Percentiles rank a stretch among this genome's conserved stretches.
phyloP scores from a whole-genome alignment of 2,113 vertebrate species.

The Brachyistius frenatus region DNA sequence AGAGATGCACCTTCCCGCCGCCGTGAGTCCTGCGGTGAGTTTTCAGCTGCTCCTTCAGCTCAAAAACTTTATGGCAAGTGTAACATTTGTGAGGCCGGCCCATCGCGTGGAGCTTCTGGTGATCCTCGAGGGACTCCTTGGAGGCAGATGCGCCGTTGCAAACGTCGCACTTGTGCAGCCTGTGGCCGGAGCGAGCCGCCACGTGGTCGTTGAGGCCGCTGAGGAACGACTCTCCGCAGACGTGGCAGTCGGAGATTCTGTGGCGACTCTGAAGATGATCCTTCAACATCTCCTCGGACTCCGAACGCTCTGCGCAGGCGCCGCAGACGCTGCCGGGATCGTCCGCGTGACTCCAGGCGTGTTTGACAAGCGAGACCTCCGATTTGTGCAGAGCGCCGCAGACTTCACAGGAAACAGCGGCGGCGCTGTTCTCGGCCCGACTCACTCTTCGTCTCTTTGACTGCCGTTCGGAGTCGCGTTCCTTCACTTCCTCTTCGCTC shows the following conservation, averaged over 20 bases:
- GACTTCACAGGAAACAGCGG: conserved; percentile 19
- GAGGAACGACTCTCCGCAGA: conserved; percentile 45
- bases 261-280: conserved; percentile 38
- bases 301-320: conserved; percentile 24
- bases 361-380: neutral
- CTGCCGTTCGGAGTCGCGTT: neutral
- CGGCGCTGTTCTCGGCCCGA: rapidly evolving
- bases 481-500: neutral
- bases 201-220: neutral
- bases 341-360: conserved; percentile 31
- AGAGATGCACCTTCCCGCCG: conserved; percentile 44
- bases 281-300: neutral
- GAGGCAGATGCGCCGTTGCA: neutral
- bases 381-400: conserved; percentile 16
- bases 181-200: neutral
- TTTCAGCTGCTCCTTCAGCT: conserved; percentile 9
- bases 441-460: neutral
- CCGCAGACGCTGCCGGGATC: conserved; percentile 42
- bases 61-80: conserved; percentile 32
- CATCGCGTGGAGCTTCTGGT: conserved; percentile 15
- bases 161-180: neutral
- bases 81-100: conserved; percentile 3
- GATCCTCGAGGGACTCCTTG: conserved; percentile 1
- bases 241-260: conserved; percentile 6
- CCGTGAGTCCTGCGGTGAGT: conserved; percentile 9